Evolutionary conservation across 2,113 vertebrate species (phyloP), one percentile per base, ranked within the genome.

Genomic region (Cisticola juncidis): DNA sequence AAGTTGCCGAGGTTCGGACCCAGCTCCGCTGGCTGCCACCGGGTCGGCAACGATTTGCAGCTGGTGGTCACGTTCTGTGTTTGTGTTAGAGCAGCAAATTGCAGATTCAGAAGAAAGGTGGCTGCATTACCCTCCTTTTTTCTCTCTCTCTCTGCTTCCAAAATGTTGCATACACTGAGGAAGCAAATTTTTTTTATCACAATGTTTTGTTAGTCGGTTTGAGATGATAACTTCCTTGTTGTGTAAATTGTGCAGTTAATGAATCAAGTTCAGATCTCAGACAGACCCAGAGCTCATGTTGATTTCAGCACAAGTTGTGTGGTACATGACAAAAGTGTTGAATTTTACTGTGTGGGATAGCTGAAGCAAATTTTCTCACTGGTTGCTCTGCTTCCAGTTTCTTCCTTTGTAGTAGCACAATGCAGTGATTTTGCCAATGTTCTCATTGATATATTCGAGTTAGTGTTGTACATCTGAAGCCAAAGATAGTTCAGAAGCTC

Each of bases 221-320:
- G 45, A 45, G 45, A 28, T 42, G 3, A 10, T 79, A 36, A n/a
- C 23, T 66, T 51, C 31, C 28, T 83, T 57, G 13, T 31, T 84
- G 28, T 29, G 14, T 53, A 38, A 66, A 44, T 48, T 25, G 19
- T 12, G 17, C 12, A 36, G 29, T 57, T 61, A 50, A 29, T 28
- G 31, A 14, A 33, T 60, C 5, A 9, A 26, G 17, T 87, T 81
- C 20, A n/a, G 14, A 26, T 57, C 31, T 69, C 57, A 19, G 22
- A 8, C 28, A 40, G 71, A 77, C 8, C 19, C n/a, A 33, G 77
- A 69, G 45, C 24, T 92, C 18, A 1, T 0, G 0, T 0, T 60
- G 14, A 28, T 71, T 80, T 82, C 45, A 47, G 33, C 16, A 40
- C 54, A 29, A 78, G 48, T 48, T 79, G 35, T 20, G 28, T 57